Evolutionary conservation across 2,888 invertebrate genomes (phyloP).

Genomic region (Drosophila neutralis): DNA sequence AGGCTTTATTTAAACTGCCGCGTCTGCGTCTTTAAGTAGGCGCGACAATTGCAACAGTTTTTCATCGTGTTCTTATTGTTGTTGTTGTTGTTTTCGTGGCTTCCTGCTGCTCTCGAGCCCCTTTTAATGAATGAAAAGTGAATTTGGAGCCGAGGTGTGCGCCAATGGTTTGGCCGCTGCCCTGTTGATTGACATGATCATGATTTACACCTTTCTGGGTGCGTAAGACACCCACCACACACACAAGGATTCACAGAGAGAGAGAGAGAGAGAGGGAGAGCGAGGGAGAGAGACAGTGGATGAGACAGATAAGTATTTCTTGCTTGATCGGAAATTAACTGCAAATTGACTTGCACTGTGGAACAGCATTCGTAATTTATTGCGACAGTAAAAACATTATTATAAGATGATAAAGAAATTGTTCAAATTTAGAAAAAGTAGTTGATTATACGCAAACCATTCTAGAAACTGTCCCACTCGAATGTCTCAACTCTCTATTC

Average conservation of each 20-base stretch:
- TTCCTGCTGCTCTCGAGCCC: slow-evolving; percentile 44
- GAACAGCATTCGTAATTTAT: neutral
- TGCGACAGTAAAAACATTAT: neutral
- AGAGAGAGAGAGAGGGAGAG: slow-evolving; percentile 1
- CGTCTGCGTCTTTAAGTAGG: slow-evolving; percentile 70
- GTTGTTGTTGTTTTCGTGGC: slow-evolving; percentile 18
- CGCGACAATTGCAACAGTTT: slow-evolving; percentile 80
- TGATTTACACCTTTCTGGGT: slow-evolving; percentile 84
- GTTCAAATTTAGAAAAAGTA: neutral
- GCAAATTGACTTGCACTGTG: slow-evolving; percentile 42
- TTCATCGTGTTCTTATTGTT: slow-evolving; percentile 36
- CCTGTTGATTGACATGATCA: slow-evolving; percentile 83
- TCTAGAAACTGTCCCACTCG: neutral
- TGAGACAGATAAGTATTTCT: neutral
- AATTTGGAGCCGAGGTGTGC: slow-evolving; percentile 69
- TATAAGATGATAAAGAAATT: neutral
- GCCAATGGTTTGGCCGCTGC: slow-evolving; percentile 62
- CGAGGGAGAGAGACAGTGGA: neutral
- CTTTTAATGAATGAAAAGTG: slow-evolving; percentile 78
- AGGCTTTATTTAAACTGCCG: slow-evolving; percentile 74
- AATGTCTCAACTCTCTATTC: too few relatives aligned
- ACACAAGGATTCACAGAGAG: neutral
- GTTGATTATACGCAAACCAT: neutral
- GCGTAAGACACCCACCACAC: slow-evolving; percentile 74
- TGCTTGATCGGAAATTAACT: slow-evolving; percentile 49